A percentile compares a stretch with the other conserved stretches of the same genome.
phyloP scores from a whole-genome alignment of 2,888 invertebrate species.

The Mimas tiliae region DNA sequence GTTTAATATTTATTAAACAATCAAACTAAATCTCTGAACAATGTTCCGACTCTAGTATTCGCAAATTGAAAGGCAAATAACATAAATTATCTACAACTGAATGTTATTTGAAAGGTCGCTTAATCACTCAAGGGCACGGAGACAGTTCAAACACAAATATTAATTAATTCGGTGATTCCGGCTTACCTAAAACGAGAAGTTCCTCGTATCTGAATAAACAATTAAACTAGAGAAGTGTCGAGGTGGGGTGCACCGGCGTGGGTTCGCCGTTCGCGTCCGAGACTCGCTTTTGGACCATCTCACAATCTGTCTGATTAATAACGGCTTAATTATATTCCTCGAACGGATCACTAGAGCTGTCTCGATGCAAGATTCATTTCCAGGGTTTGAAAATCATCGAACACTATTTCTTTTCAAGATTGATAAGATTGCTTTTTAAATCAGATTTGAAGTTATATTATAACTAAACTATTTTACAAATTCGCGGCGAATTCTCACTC shows the following conservation, averaged over 20 bases:
- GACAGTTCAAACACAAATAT: slow-evolving; percentile 82
- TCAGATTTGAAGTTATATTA: background rate
- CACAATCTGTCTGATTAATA: slow-evolving; percentile 22
- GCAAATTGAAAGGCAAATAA: slow-evolving; percentile 66
- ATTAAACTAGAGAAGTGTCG: slow-evolving; percentile 72
- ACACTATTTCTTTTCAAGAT: background rate
- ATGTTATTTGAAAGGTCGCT: slow-evolving; percentile 76
- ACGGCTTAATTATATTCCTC: slow-evolving; percentile 16
- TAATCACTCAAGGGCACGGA: slow-evolving; percentile 79
- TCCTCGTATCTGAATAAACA: slow-evolving; percentile 79
- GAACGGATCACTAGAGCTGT: background rate
- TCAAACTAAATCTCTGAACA: slow-evolving; percentile 53
- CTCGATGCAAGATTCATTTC: slow-evolving; percentile 2
- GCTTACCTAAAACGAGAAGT: slow-evolving; percentile 79
- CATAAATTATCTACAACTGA: slow-evolving; percentile 70
- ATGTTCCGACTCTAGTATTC: slow-evolving; percentile 45
- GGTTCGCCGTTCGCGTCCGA: slow-evolving; percentile 38
- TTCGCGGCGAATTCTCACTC: too few relatives aligned
- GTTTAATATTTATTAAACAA: slow-evolving; percentile 38
- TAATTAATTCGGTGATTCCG: slow-evolving; percentile 80
- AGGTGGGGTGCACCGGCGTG: slow-evolving; percentile 37
- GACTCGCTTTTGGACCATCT: slow-evolving; percentile 20
- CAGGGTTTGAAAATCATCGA: background rate
- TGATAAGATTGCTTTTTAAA: background rate
- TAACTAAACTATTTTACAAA: background rate